These are phyloP conservation scores for Octodonta nipae DNA, from an alignment of 2,888 invertebrate species.

Conservation along the genomic window DNA sequence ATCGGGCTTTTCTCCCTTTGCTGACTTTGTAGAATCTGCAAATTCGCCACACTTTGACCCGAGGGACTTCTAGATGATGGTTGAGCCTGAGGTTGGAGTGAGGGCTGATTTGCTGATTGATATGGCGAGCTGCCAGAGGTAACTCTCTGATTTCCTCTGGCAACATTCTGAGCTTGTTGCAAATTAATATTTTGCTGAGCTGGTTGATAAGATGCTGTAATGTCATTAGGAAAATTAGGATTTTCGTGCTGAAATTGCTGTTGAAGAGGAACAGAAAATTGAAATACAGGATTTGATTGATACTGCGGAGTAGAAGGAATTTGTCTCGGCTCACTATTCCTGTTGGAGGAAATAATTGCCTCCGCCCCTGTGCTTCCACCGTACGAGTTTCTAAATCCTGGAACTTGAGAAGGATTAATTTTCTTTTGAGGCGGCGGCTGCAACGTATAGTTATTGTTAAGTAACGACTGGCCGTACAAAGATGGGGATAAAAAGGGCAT, in stretches of 20 bases:
- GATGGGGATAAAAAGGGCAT: slow-evolving; percentile 19
- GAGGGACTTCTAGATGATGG: not conserved
- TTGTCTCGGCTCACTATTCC: slow-evolving; percentile 26
- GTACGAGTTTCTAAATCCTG: slow-evolving; percentile 27
- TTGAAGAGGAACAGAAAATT: too few relatives aligned
- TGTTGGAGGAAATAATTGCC: slow-evolving; percentile 22
- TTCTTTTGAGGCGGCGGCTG: slow-evolving; percentile 32
- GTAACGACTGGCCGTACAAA: slow-evolving; percentile 22
- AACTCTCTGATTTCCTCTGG: not conserved
- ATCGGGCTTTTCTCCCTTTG: slow-evolving; percentile 10
- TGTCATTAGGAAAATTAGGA: slow-evolving; percentile 3
- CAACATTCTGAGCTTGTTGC: not conserved
- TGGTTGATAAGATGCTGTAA: slow-evolving; percentile 5
- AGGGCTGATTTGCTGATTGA: too few relatives aligned
- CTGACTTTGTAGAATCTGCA: slow-evolving; percentile 13
- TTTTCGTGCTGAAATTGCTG: not conserved
- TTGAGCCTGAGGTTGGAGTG: slow-evolving; percentile 14
- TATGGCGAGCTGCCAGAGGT: too few relatives aligned
- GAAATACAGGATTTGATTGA: slow-evolving; percentile 15
- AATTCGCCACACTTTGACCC: slow-evolving; percentile 7
- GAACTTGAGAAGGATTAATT: slow-evolving; percentile 25
- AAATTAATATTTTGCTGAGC: slow-evolving; percentile 1
- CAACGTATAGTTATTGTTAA: slow-evolving; percentile 27
- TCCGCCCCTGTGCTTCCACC: slow-evolving; percentile 23
- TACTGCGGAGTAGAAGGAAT: slow-evolving; percentile 27